A percentile compares a stretch with the other conserved stretches of the same genome.
These are phyloP conservation scores for Heliconius charithonia DNA, from an alignment of 2,888 invertebrate species.

Conservation along the genomic window DNA sequence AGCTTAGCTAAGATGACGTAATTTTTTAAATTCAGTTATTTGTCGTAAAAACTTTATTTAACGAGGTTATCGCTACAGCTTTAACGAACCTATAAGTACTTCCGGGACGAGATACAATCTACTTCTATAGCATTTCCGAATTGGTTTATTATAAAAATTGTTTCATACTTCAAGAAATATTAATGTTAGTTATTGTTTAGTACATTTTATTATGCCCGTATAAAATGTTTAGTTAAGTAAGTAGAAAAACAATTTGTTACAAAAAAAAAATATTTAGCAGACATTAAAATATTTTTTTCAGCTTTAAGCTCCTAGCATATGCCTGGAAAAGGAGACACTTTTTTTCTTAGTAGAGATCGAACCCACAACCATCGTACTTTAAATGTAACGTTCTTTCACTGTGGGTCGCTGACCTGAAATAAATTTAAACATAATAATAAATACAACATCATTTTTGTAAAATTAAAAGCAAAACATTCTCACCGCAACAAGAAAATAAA, in stretches of 20 bases:
- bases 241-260: too few relatives aligned
- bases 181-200: background rate
- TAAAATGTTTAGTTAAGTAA: background rate
- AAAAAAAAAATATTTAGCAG: too few relatives aligned
- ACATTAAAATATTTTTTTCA: background rate
- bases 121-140: background rate
- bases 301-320: background rate
- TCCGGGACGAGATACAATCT: slow-evolving; percentile 7
- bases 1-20: background rate
- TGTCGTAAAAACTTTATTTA: slow-evolving; percentile 15
- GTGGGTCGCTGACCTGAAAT: too few relatives aligned
- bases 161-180: background rate
- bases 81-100: background rate
- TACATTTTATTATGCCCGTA: background rate
- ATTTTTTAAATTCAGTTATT: slow-evolving; percentile 20
- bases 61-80: slow-evolving; percentile 48
- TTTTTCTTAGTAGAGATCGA: too few relatives aligned
- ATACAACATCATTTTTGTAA: too few relatives aligned
- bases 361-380: too few relatives aligned
- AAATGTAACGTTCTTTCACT: too few relatives aligned
- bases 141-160: background rate
- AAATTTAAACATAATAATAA: too few relatives aligned
- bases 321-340: background rate
- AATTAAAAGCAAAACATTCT: background rate
- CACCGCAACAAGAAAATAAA: background rate